These are phyloP conservation scores for Odontesthes bonariensis DNA, from an alignment of 2,113 vertebrate species.

Conservation along the genomic window DNA sequence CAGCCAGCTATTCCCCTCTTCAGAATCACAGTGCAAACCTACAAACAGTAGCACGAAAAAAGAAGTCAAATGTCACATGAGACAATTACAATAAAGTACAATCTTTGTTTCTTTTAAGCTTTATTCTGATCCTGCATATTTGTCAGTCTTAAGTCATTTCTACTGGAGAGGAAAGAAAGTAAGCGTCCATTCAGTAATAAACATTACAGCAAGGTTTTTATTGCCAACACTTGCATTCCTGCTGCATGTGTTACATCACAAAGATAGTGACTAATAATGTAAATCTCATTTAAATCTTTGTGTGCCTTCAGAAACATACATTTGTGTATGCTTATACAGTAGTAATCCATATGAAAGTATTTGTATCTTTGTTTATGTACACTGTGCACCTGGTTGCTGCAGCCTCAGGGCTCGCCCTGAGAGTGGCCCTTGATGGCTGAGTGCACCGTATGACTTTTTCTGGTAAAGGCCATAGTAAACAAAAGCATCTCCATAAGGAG, in stretches of 20 bases:
- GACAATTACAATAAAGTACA: conserved; percentile 41
- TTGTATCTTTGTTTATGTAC: conserved; percentile 5
- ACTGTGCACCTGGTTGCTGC: neutral
- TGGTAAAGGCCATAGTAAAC: conserved; percentile 76
- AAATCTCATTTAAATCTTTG: neutral
- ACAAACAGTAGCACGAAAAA: conserved; percentile 57
- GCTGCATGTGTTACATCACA: neutral
- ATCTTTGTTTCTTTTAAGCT: conserved; percentile 19
- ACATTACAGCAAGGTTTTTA: neutral
- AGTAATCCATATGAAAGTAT: neutral
- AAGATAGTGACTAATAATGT: neutral
- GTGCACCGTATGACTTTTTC: conserved; percentile 73
- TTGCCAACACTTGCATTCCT: neutral
- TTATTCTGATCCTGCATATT: conserved; percentile 37
- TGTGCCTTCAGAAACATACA: neutral
- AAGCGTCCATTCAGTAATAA: neutral
- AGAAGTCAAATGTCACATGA: conserved; percentile 70
- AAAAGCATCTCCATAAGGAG: conserved; percentile 63
- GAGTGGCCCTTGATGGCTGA: conserved; percentile 57
- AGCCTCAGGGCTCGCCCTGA: conserved; percentile 48
- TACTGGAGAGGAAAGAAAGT: neutral
- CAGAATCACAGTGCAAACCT: conserved; percentile 53
- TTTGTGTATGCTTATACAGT: neutral
- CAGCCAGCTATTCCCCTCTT: conserved; percentile 62
- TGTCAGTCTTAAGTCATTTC: neutral